Evolutionary conservation across 2,888 invertebrate genomes (phyloP).

Genomic region (Athetis lepigone): DNA sequence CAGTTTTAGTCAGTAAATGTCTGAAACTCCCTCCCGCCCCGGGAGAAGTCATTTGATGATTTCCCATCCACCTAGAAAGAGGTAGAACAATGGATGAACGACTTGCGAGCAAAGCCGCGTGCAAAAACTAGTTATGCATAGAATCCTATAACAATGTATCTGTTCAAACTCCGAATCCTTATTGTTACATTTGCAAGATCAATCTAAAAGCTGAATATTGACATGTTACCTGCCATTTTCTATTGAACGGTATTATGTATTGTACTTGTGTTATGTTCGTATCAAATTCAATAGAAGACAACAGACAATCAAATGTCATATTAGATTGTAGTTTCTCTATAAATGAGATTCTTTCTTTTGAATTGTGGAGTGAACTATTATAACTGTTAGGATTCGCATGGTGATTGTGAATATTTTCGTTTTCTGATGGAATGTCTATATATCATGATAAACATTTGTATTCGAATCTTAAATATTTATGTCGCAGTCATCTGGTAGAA

Average conservation of each 20-base stretch:
- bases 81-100: no score
- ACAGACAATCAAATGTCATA: background rate
- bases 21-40: no score
- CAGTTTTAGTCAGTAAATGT: no score
- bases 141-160: background rate
- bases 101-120: no score
- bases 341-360: no score
- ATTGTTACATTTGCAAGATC: conserved; percentile 2
- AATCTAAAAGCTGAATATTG: conserved; percentile 14
- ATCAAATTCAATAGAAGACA: background rate
- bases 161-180: background rate
- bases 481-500: no score
- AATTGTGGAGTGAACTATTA: background rate
- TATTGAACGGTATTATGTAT: background rate
- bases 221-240: background rate
- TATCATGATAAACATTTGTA: no score
- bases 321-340: background rate
- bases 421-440: no score
- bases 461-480: no score
- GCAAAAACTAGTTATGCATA: no score
- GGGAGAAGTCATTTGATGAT: no score
- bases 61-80: no score
- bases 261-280: background rate
- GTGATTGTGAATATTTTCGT: background rate
- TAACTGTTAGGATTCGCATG: background rate